Percentiles rank a stretch among this genome's conserved stretches.
Evolutionary conservation across 2,113 vertebrate species (phyloP).

Genomic region (Cheilinus undulatus): DNA sequence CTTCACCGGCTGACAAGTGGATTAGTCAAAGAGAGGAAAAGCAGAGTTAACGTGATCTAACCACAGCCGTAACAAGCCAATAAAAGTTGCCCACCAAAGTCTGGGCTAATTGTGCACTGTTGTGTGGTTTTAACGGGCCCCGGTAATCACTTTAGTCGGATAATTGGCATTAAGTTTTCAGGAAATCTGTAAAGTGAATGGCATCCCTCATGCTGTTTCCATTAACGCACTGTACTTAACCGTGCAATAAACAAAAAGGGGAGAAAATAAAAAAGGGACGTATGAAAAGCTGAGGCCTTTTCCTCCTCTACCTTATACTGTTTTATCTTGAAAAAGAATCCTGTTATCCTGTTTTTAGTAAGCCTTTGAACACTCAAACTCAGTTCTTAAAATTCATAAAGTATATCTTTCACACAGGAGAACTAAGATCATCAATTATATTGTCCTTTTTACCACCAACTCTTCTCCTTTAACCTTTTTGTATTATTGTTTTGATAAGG

Average conservation of each 20-base stretch:
- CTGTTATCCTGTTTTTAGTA: conserved; percentile 51
- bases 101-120: conserved; percentile 56
- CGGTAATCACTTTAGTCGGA: conserved; percentile 65
- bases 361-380: conserved; percentile 8
- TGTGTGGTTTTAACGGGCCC: conserved; percentile 59
- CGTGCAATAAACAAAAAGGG: conserved; percentile 43
- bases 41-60: conserved; percentile 47
- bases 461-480: conserved; percentile 15
- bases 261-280: conserved; percentile 56
- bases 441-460: too few species aligned
- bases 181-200: conserved; percentile 75
- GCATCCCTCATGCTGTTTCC: conserved; percentile 70
- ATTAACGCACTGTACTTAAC: conserved; percentile 61
- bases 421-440: too few species aligned
- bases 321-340: conserved; percentile 56
- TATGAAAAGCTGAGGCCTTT: conserved; percentile 23
- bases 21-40: conserved; percentile 34
- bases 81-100: conserved; percentile 57
- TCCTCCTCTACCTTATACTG: conserved; percentile 44
- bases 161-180: conserved; percentile 71
- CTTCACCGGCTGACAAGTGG: conserved; percentile 28
- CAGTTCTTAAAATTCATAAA: too few species aligned
- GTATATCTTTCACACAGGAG: too few species aligned
- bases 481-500: conserved; percentile 13
- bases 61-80: conserved; percentile 52